These are phyloP conservation scores for Prolemur simus DNA, from an alignment of 2,113 vertebrate species.

Conservation along the genomic window DNA sequence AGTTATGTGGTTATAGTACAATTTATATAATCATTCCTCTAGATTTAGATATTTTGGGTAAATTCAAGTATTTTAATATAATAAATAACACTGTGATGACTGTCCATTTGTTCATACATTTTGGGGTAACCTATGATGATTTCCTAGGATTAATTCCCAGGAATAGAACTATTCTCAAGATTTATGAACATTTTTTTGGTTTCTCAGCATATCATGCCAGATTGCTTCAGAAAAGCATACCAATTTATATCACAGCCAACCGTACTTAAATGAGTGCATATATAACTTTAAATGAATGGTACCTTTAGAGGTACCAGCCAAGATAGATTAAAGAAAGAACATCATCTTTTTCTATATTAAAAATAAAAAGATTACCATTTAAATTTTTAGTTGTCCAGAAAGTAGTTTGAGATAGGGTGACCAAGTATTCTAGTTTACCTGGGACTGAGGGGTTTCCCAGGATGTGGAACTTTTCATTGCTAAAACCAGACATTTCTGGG, in stretches of 20 bases:
- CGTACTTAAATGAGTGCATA: background rate
- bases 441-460: background rate
- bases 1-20: background rate
- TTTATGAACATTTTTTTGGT: background rate
- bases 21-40: slow-evolving; percentile 24
- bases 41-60: background rate
- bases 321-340: background rate
- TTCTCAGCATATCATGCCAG: background rate
- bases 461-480: background rate
- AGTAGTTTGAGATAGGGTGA: background rate
- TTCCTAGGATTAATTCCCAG: background rate
- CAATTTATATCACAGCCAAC: background rate
- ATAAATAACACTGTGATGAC: background rate
- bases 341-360: slow-evolving; percentile 8
- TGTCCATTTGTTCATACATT: background rate
- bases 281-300: background rate
- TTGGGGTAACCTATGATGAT: background rate
- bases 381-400: background rate
- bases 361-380: background rate
- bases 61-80: background rate
- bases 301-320: background rate
- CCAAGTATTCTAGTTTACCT: background rate
- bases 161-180: slow-evolving; percentile 2
- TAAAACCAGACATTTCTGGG: background rate
- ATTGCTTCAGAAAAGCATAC: background rate